phyloP scores from a whole-genome alignment of 2,888 invertebrate species.

The Agapetus fuscipes region DNA sequence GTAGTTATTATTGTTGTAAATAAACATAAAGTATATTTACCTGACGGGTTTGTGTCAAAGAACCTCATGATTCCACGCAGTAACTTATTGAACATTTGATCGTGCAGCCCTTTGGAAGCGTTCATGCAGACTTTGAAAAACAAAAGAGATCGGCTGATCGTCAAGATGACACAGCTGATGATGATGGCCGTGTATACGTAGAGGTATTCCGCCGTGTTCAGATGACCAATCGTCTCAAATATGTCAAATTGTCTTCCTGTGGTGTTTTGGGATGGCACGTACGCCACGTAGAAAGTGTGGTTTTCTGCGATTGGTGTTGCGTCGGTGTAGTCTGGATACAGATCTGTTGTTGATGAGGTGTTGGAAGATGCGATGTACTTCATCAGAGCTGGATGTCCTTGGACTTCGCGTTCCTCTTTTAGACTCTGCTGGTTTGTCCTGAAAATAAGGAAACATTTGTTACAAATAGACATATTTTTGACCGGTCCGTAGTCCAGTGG shows the following conservation, averaged over 20 bases:
- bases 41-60: conserved; percentile 78
- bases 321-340: not conserved
- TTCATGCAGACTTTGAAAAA: conserved; percentile 70
- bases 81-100: conserved; percentile 74
- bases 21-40: too few species aligned
- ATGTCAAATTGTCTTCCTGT: conserved; percentile 7
- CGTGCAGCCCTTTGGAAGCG: conserved; percentile 68
- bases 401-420: not conserved
- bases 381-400: too few species aligned
- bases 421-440: conserved; percentile 18
- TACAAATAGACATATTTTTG: too few species aligned
- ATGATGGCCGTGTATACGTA: conserved; percentile 19
- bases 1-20: too few species aligned
- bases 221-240: conserved; percentile 14
- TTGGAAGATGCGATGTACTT: not conserved
- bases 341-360: not conserved
- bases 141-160: conserved; percentile 49
- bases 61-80: conserved; percentile 71
- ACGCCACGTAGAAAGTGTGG: not conserved
- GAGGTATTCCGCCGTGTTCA: conserved; percentile 15
- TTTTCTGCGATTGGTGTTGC: not conserved
- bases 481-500: too few species aligned
- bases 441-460: conserved; percentile 5
- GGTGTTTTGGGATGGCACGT: not conserved
- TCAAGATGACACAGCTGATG: conserved; percentile 10